These are phyloP conservation scores for Lagria hirta DNA, from an alignment of 2,888 invertebrate genomes.

Conservation along the genomic window DNA sequence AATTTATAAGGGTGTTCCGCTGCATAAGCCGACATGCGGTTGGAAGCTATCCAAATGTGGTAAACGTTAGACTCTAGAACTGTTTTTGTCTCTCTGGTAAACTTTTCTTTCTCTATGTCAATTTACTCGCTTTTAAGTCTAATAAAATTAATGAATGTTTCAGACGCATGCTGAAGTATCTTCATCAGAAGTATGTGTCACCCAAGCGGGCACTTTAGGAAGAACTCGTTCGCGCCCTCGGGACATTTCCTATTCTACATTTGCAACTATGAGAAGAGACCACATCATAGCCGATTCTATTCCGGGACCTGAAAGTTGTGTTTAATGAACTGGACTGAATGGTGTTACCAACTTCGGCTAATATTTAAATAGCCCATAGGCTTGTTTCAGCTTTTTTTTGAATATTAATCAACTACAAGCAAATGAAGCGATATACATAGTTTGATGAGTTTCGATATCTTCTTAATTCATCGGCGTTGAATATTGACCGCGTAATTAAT, in stretches of 20 bases:
- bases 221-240: conserved; percentile 47
- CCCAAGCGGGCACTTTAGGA: conserved; percentile 45
- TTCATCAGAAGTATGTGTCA: conserved; percentile 42
- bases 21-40: too few species aligned
- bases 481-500: conserved; percentile 5
- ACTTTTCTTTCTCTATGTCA: too few species aligned
- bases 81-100: too few species aligned
- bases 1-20: too few species aligned
- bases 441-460: neutral
- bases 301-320: conserved; percentile 88
- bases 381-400: conserved; percentile 1
- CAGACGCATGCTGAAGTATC: too few species aligned
- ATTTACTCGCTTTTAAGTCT: too few species aligned
- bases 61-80: too few species aligned
- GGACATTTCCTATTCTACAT: conserved; percentile 57
- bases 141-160: too few species aligned
- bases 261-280: conserved; percentile 67
- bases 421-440: neutral
- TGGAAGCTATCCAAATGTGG: too few species aligned
- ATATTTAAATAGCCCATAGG: too few species aligned
- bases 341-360: conserved; percentile 21
- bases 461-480: conserved; percentile 5
- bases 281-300: conserved; percentile 79
- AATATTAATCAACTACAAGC: conserved; percentile 1
- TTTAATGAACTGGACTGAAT: conserved; percentile 57